Percentiles rank a stretch among this genome's conserved stretches.
Conservation (phyloP, 2,113 vertebrate species). For the Sterna hirundo region DNA sequence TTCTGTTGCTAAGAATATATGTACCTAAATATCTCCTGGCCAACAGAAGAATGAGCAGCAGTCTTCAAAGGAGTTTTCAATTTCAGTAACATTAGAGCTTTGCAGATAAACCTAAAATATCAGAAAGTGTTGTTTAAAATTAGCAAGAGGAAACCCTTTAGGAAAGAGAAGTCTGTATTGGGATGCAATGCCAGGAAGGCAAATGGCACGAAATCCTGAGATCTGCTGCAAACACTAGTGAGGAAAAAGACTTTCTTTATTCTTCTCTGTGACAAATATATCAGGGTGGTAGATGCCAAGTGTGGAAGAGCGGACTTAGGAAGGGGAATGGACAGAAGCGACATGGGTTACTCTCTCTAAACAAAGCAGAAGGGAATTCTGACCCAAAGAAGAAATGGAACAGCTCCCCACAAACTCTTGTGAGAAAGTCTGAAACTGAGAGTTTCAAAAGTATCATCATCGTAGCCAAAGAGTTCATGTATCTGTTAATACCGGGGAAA, state of each 20-base stretch:
- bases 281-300: not conserved
- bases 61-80: not conserved
- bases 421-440: not conserved
- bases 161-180: not conserved
- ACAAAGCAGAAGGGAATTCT: not conserved
- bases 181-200: not conserved
- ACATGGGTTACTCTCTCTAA: not conserved
- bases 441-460: not conserved
- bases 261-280: not conserved
- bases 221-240: not conserved
- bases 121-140: slow-evolving; percentile 8
- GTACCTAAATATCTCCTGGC: not conserved
- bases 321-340: not conserved
- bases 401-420: not conserved
- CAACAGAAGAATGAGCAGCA: not conserved
- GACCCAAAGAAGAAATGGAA: not conserved
- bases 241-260: not conserved
- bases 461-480: not conserved
- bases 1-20: not conserved
- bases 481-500: not conserved
- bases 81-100: not conserved
- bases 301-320: not conserved
- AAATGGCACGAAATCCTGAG: not conserved
- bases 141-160: not conserved
- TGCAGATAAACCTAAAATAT: not conserved